These are phyloP conservation scores for Amia ocellicauda DNA, from an alignment of 2,113 vertebrate genomes.

Conservation along the genomic window DNA sequence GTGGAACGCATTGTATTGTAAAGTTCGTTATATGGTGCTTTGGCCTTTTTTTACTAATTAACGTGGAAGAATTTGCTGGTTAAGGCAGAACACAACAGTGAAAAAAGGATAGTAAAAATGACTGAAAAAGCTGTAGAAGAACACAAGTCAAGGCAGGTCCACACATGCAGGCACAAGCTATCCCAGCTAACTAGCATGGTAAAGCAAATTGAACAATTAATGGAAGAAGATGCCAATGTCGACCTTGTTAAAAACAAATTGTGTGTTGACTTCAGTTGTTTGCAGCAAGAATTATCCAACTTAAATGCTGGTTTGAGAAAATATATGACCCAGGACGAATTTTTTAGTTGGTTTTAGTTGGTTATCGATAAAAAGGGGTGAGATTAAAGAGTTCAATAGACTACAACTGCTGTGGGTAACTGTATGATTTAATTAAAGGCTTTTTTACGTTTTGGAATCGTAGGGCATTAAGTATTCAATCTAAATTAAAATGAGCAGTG, in stretches of 20 bases:
- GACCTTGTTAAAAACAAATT: conserved; percentile 24
- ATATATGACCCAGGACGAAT: conserved; percentile 26
- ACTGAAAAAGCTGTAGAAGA: neutral
- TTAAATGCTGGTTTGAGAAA: conserved; percentile 21
- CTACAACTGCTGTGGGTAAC: too few relatives aligned
- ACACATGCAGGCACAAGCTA: conserved; percentile 7
- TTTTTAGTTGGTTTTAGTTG: too few relatives aligned
- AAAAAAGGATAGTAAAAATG: conserved; percentile 4
- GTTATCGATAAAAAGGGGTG: too few relatives aligned
- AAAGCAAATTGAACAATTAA: conserved; percentile 20
- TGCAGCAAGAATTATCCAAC: conserved; percentile 26
- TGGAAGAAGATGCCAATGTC: conserved; percentile 23
- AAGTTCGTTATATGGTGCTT: neutral
- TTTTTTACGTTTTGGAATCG: too few relatives aligned
- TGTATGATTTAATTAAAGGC: too few relatives aligned
- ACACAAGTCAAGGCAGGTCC: neutral
- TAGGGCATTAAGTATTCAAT: too few relatives aligned
- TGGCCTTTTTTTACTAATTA: neutral
- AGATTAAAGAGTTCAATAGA: too few relatives aligned
- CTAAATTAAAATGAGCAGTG: too few relatives aligned
- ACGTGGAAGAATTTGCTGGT: neutral
- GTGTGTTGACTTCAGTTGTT: conserved; percentile 22
- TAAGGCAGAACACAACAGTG: neutral
- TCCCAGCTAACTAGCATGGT: neutral
- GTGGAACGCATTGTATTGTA: neutral